Evolutionary conservation across 2,113 vertebrate species (phyloP).

Genomic region (Hippolais icterina): DNA sequence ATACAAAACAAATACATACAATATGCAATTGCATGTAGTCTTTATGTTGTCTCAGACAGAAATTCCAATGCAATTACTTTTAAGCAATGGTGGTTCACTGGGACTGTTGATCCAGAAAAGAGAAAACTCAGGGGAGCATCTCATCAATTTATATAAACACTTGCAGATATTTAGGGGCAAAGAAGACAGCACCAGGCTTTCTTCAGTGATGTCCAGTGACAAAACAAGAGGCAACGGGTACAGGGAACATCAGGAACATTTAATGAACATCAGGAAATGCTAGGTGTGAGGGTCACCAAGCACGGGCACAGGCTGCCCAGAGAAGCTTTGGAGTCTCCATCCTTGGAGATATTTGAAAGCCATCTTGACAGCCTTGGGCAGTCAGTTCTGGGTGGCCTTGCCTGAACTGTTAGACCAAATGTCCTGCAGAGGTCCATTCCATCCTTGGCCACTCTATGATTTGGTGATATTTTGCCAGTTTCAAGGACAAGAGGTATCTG

Average conservation of each 20-base stretch:
- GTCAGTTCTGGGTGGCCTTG: neutral
- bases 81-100: neutral
- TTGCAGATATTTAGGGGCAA: neutral
- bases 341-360: neutral
- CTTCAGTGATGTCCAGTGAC: neutral
- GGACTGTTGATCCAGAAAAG: neutral
- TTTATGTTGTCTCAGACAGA: neutral
- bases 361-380: neutral
- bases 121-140: neutral
- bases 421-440: neutral
- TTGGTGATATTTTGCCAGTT: neutral
- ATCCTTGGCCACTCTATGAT: fast-evolving
- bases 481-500: neutral
- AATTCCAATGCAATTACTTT: neutral
- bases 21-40: neutral
- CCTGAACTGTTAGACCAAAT: neutral
- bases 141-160: neutral
- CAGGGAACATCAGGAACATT: neutral
- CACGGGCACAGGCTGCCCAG: neutral
- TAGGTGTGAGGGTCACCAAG: neutral
- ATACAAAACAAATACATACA: neutral
- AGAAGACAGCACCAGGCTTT: neutral
- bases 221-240: fast-evolving
- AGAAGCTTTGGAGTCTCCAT: neutral
- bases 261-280: neutral